Conservation (phyloP, 2,797 vertebrate genomes). For the Parambassis ranga region DNA sequence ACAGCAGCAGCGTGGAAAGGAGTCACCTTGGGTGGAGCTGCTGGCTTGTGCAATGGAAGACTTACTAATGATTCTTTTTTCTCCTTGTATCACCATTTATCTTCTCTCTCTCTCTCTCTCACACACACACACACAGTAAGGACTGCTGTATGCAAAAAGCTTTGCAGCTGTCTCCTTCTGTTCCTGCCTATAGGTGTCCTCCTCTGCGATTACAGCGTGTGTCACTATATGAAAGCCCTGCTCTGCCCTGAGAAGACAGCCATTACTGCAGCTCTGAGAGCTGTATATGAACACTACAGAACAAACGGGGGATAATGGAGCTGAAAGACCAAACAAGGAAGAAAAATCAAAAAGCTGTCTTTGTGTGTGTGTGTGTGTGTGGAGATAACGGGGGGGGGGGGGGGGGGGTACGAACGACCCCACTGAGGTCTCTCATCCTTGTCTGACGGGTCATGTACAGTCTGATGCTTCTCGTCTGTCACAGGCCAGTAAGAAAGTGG, state of each 20-base stretch:
- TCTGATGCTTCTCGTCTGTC: slow-evolving; percentile 38
- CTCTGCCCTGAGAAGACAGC: slow-evolving; percentile 6
- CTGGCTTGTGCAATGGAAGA: slow-evolving; percentile 26
- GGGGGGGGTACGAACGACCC: neutral
- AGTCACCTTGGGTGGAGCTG: slow-evolving; percentile 65
- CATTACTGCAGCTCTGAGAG: slow-evolving; percentile 19
- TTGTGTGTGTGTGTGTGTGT: neutral
- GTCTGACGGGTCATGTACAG: slow-evolving; percentile 41
- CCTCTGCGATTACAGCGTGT: slow-evolving; percentile 15
- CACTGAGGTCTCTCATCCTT: slow-evolving; percentile 16
- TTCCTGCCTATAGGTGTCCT: slow-evolving; percentile 10
- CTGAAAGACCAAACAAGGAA: slow-evolving; percentile 14
- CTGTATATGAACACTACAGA: neutral
- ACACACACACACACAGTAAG: neutral
- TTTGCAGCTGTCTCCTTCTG: slow-evolving; percentile 12
- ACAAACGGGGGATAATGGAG: slow-evolving; percentile 27
- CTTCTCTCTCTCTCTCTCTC: neutral
- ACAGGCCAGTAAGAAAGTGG: slow-evolving; percentile 46
- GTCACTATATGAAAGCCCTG: neutral
- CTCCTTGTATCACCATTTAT: slow-evolving; percentile 22
- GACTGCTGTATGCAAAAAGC: neutral
- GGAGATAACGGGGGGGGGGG: neutral
- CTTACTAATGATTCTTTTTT: slow-evolving; percentile 31
- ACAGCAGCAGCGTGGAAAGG: slow-evolving; percentile 40
- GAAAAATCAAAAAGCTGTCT: neutral